Evolutionary conservation across 2,888 invertebrate genomes (phyloP).

Genomic region (Operophtera brumata): DNA sequence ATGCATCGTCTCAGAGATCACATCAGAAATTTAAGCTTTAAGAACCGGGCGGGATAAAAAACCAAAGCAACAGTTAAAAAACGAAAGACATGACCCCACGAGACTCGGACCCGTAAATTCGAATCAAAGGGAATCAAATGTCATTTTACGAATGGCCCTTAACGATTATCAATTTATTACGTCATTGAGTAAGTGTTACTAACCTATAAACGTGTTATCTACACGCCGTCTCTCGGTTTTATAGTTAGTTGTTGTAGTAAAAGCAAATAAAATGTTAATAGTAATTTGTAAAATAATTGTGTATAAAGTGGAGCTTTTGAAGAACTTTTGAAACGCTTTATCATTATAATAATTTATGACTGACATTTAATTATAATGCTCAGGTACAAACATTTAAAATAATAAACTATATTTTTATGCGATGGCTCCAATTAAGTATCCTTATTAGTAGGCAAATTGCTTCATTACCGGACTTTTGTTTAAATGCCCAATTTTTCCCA

Average conservation of each 20-base stretch:
- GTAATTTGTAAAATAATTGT: conserved; percentile 20
- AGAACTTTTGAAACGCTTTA: conserved; percentile 8
- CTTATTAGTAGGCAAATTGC: conserved; percentile 25
- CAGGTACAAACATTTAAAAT: conserved; percentile 16
- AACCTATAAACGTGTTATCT: conserved; percentile 43
- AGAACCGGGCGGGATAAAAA: conserved; percentile 63
- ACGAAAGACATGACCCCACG: conserved; percentile 55
- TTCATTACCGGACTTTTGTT: conserved; percentile 24
- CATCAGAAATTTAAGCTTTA: conserved; percentile 76
- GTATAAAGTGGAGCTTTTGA: conserved; percentile 17
- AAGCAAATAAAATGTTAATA: conserved; percentile 25
- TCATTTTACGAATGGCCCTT: conserved; percentile 63
- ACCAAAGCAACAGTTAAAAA: conserved; percentile 46
- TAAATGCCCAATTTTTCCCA: conserved; percentile 13
- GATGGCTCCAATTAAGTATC: conserved; percentile 14
- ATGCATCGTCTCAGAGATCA: conserved; percentile 74
- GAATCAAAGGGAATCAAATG: conserved; percentile 76
- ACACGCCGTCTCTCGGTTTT: conserved; percentile 28
- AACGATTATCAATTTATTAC: conserved; percentile 56
- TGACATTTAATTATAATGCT: conserved; percentile 16
- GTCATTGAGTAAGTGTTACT: conserved; percentile 42
- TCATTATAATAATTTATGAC: conserved; percentile 12
- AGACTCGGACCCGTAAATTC: conserved; percentile 71
- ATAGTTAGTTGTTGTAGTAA: conserved; percentile 32
- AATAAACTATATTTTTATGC: conserved; percentile 25